Conservation (phyloP, 2,888 invertebrate species). For the Tubiluchus corallicola region DNA sequence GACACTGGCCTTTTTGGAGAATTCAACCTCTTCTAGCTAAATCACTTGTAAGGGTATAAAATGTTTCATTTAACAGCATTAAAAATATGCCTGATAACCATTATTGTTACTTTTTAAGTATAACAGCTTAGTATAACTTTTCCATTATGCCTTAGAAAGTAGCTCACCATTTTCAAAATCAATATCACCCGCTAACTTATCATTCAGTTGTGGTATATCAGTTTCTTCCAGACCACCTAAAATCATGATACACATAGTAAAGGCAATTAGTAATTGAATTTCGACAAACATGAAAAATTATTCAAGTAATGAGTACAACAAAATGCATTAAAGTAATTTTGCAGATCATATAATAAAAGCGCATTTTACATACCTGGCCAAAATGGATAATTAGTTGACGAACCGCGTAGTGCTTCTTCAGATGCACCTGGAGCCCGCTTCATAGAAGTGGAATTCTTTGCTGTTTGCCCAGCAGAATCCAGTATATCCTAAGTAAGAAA, state of each 20-base stretch:
- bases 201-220: conserved; percentile 28
- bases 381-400: conserved; percentile 60
- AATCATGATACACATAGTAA: background rate
- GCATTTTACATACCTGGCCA: conserved; percentile 61
- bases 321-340: background rate
- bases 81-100: no score
- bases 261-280: no score
- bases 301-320: no score
- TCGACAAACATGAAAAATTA: no score
- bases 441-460: conserved; percentile 58
- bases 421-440: conserved; percentile 52
- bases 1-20: no score
- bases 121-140: no score
- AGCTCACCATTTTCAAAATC: conserved; percentile 27
- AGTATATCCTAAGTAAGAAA: no score
- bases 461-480: conserved; percentile 40
- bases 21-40: no score
- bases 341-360: background rate
- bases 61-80: no score
- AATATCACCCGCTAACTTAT: conserved; percentile 14
- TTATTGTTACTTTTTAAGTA: no score
- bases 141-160: conserved; percentile 4
- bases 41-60: no score
- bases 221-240: conserved; percentile 26
- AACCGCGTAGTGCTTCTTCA: conserved; percentile 49